Evolutionary conservation across 2,113 vertebrate genomes (phyloP).

Genomic region (Percopsis transmontana): DNA sequence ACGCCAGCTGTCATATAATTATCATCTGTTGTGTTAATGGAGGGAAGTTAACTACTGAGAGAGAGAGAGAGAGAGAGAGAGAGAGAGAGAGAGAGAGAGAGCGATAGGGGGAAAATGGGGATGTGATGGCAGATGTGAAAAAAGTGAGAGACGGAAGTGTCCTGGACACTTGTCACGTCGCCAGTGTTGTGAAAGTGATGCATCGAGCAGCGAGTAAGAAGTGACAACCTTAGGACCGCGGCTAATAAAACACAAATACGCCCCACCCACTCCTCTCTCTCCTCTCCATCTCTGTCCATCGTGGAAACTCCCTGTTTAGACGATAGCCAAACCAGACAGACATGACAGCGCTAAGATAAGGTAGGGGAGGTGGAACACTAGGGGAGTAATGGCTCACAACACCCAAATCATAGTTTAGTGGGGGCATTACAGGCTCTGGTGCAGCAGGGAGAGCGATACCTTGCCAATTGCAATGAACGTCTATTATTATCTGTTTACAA

Average conservation of each 20-base stretch:
- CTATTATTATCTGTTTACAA: too few relatives aligned
- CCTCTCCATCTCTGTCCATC: conserved; percentile 18
- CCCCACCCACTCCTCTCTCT: neutral
- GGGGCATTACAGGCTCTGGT: too few relatives aligned
- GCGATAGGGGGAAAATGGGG: neutral
- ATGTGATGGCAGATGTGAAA: neutral
- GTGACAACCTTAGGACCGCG: neutral
- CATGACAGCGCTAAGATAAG: neutral
- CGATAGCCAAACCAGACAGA: conserved; percentile 33
- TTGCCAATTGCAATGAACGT: too few relatives aligned
- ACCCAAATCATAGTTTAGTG: too few relatives aligned
- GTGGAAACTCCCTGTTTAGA: conserved; percentile 36
- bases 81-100: neutral
- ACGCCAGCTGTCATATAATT: neutral
- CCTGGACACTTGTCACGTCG: conserved; percentile 1
- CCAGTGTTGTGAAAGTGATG: neutral
- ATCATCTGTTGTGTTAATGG: neutral
- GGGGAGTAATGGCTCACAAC: neutral
- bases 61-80: neutral
- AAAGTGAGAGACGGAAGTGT: conserved; percentile 7
- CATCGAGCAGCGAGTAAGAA: conserved; percentile 1
- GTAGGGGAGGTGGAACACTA: neutral
- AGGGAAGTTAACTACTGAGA: neutral
- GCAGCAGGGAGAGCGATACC: too few relatives aligned
- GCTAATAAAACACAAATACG: conserved; percentile 40